Percentiles rank a stretch among this genome's conserved stretches.
Conservation (phyloP, 1,140 invertebrate genomes). For the Pygmarrhopalites habei region DNA sequence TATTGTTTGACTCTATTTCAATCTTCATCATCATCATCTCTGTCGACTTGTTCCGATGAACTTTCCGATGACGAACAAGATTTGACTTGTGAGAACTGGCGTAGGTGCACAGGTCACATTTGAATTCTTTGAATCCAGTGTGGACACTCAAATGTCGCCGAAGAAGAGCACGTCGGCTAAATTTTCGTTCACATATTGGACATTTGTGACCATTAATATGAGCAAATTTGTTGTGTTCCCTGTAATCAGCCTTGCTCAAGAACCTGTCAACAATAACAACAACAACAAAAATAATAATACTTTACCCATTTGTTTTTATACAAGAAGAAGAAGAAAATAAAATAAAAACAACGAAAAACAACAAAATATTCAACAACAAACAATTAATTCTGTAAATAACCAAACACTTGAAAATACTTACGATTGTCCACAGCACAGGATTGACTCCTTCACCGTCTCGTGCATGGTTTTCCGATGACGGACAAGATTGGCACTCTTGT, state of each 20-base stretch:
- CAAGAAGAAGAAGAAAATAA: not conserved
- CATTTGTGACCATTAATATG: conserved; percentile 48
- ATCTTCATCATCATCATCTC: not conserved
- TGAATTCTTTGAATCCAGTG: conserved; percentile 46
- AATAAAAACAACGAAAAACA: not conserved
- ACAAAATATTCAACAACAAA: not conserved
- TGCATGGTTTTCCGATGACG: conserved; percentile 10
- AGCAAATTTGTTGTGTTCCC: conserved; percentile 29
- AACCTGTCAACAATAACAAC: conserved; percentile 10
- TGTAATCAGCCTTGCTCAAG: conserved; percentile 8
- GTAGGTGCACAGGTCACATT: conserved; percentile 47
- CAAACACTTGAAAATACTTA: conserved; percentile 1
- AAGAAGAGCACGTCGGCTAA: conserved; percentile 49
- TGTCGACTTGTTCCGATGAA: conserved; percentile 16
- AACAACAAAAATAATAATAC: too few species aligned
- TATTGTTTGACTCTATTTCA: not conserved
- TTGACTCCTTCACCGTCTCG: not conserved
- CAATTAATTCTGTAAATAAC: not conserved
- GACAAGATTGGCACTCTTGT: conserved; percentile 10
- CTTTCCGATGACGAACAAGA: conserved; percentile 46
- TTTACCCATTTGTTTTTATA: not conserved
- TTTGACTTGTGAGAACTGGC: conserved; percentile 51
- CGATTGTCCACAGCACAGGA: conserved; percentile 3
- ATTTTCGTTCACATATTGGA: conserved; percentile 45
- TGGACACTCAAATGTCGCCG: conserved; percentile 49